Evolutionary conservation across 2,113 vertebrate genomes (phyloP), one percentile per base, ranked within the genome.

Genomic region (Petrocephalus zakoni): DNA sequence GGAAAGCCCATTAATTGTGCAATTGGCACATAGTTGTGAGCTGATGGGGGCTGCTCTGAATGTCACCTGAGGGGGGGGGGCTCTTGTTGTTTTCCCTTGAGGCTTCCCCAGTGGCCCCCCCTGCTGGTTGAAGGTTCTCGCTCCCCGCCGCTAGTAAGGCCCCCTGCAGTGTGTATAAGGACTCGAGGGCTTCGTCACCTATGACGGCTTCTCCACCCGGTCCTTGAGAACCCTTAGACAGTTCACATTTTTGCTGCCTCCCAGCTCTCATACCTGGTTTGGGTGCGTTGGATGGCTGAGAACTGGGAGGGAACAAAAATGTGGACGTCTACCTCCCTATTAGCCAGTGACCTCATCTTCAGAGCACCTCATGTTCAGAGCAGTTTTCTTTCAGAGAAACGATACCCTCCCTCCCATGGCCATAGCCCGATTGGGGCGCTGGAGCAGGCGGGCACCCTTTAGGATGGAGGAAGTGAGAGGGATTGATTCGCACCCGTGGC

Each of bases 361-460:
- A n/a, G n/a, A n/a, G 47, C 47, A 29, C 11, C 8, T 29, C 61
- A 29, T 29, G 4, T 9, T 68, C n/a, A 2, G 61, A 13, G 61
- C 11, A n/a, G 10, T 29, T 29, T 46, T 22, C 81, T 83, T 83
- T 29, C 72, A 78, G 29, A 42, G 72, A 78, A 10, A 85, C 21
- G 21, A 34, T 78, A 25, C n/a, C 49, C 82, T 52, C 82, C 51
- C 51, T 34, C 89, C 90, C 85, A n/a, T 49, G 21, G n/a, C 22
- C 52, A 55, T 0, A 9, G 75, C 37, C 81, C 34, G 75, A 29
- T 47, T 52, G 78, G 11, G 86, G 53, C 21, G 5, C 25, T 13
- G 4, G 52, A 42, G 81, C 81, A 13, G 46, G 9, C 21, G 9
- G 81, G 42, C 46, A n/a, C n/a, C 19, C 37, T 10, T 10, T 34